phyloP scores from a whole-genome alignment of 2,797 vertebrate genomes.

The Choloepus didactylus region DNA sequence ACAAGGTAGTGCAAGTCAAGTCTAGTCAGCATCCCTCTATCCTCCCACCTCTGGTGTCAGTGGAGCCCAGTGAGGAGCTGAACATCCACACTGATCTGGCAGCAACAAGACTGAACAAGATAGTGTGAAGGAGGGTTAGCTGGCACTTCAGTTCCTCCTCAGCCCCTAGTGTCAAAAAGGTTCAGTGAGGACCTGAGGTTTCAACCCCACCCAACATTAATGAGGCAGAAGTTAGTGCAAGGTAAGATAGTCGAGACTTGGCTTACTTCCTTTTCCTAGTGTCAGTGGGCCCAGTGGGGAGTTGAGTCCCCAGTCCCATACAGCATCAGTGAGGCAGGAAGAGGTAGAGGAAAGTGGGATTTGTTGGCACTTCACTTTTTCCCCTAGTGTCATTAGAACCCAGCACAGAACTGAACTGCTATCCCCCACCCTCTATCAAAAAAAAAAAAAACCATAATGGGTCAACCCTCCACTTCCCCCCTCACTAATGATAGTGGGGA shows the following conservation, averaged over 20 bases:
- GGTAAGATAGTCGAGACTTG: neutral
- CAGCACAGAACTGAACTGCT: slow-evolving; percentile 19
- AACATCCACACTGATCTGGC: neutral
- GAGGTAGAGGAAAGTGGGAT: neutral
- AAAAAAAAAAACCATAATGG: slow-evolving; percentile 19
- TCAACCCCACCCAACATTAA: neutral
- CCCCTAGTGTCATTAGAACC: neutral
- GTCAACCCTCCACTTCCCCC: neutral
- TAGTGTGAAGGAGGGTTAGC: neutral
- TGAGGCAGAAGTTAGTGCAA: neutral
- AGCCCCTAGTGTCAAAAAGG: neutral
- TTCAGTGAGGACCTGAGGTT: neutral
- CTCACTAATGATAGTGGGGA: neutral
- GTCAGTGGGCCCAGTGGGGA: neutral
- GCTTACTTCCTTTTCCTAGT: neutral
- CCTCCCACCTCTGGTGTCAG: neutral
- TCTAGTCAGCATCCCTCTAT: neutral
- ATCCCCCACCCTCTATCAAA: neutral
- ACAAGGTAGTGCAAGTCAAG: neutral
- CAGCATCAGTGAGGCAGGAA: neutral
- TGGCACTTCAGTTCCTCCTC: neutral
- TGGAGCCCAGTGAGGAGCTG: neutral
- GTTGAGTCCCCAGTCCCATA: neutral
- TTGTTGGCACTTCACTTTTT: neutral
- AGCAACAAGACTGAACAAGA: slow-evolving; percentile 4